Evolutionary conservation across 2,888 invertebrate genomes (phyloP).

Genomic region (Blastobasis adustella): DNA sequence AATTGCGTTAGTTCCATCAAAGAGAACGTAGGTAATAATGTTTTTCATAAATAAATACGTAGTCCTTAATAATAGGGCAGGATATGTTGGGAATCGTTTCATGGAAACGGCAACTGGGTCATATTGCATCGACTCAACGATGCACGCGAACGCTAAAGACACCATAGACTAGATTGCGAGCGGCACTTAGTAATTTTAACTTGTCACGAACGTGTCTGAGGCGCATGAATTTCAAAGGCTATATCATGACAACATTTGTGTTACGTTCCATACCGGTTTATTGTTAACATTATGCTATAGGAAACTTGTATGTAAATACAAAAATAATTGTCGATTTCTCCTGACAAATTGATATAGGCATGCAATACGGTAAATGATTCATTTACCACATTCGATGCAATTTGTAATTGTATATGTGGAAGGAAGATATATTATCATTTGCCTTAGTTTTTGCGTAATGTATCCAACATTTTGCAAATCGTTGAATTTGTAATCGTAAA

Average conservation of each 20-base stretch:
- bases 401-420: slow-evolving; percentile 22
- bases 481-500: no score
- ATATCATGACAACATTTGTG: slow-evolving; percentile 13
- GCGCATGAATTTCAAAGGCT: slow-evolving; percentile 21
- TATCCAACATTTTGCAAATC: slow-evolving; percentile 10
- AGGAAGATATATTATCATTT: slow-evolving; percentile 31
- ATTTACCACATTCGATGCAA: slow-evolving; percentile 7
- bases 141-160: slow-evolving; percentile 55
- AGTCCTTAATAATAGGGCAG: background rate
- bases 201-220: slow-evolving; percentile 36
- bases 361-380: slow-evolving; percentile 9
- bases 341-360: slow-evolving; percentile 10
- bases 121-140: slow-evolving; percentile 61
- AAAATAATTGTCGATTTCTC: slow-evolving; percentile 24
- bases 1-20: no score
- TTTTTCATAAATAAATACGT: background rate
- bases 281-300: slow-evolving; percentile 9
- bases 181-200: slow-evolving; percentile 51
- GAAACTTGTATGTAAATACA: slow-evolving; percentile 10
- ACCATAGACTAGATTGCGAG: slow-evolving; percentile 50
- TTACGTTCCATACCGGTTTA: slow-evolving; percentile 19
- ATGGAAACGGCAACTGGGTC: slow-evolving; percentile 59
- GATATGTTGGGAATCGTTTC: slow-evolving; percentile 26
- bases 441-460: slow-evolving; percentile 24
- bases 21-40: no score